These are phyloP conservation scores for Toxotes jaculatrix DNA, from an alignment of 2,113 vertebrate genomes.

Conservation along the genomic window DNA sequence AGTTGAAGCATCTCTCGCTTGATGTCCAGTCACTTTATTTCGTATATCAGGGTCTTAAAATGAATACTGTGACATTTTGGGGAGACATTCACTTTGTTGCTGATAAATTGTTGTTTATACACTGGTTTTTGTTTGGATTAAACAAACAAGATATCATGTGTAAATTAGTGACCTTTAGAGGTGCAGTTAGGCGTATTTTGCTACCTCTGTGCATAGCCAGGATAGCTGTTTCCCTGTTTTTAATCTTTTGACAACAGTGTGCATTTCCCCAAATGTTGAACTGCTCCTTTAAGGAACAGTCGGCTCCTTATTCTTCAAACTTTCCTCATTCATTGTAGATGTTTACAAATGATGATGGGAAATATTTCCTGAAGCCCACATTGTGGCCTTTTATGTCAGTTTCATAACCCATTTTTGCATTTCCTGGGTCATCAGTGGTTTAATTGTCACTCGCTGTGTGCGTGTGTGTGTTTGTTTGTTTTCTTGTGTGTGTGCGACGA, in stretches of 20 bases:
- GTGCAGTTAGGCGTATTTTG: no score
- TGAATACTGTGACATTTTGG: no score
- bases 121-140: no score
- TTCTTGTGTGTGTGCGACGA: not conserved
- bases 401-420: not conserved
- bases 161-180: no score
- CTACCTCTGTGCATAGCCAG: no score
- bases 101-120: no score
- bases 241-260: no score
- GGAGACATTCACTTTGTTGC: no score
- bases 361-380: not conserved
- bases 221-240: no score
- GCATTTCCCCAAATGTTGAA: not conserved
- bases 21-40: no score
- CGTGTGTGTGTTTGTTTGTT: conserved; percentile 2
- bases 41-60: no score
- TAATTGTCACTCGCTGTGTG: not conserved
- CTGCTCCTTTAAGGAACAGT: not conserved
- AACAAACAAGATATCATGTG: no score
- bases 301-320: not conserved
- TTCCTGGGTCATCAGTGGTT: conserved; percentile 27
- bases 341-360: not conserved
- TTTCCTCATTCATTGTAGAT: not conserved
- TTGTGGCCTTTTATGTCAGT: not conserved
- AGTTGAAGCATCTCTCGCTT: not conserved